Conservation (phyloP, 2,113 vertebrate species). For the Trichechus manatus region DNA sequence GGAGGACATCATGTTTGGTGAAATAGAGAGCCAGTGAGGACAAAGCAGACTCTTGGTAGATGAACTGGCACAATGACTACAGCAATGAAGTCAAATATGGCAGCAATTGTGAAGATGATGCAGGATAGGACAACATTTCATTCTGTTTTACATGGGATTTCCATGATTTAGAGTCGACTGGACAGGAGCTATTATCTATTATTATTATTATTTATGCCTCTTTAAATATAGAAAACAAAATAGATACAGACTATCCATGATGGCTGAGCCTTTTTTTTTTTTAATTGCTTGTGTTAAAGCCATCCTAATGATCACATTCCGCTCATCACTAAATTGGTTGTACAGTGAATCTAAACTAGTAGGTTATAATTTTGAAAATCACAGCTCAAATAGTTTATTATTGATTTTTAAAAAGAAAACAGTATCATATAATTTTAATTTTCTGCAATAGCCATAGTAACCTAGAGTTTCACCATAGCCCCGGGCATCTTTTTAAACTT, state of each 20-base stretch:
- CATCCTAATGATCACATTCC: constrained; percentile 28
- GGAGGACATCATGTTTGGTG: too few relatives aligned
- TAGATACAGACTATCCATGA: not conserved
- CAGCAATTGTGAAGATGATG: too few relatives aligned
- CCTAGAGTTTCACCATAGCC: constrained; percentile 22
- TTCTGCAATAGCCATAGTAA: constrained; percentile 53
- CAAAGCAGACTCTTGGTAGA: too few relatives aligned
- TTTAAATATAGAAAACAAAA: constrained; percentile 34
- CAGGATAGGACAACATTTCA: too few relatives aligned
- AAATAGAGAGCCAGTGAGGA: too few relatives aligned
- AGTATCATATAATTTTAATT: constrained; percentile 66
- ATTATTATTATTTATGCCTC: not conserved
- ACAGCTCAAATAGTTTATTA: constrained; percentile 66
- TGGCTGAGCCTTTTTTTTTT: not conserved
- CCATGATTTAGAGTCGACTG: too few relatives aligned
- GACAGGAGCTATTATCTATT: not conserved
- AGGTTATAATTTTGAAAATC: constrained; percentile 78
- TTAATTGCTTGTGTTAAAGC: not conserved
- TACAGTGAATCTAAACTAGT: constrained; percentile 13
- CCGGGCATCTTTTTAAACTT: constrained; percentile 48
- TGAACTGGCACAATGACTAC: too few relatives aligned
- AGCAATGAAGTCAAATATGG: too few relatives aligned
- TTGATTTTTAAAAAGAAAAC: constrained; percentile 71
- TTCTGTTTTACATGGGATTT: too few relatives aligned
- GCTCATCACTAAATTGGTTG: not conserved